Percentiles rank a stretch among this genome's conserved stretches.
Evolutionary conservation across 2,888 invertebrate genomes (phyloP).

Genomic region (Liopterus haemorrhoidalis): DNA sequence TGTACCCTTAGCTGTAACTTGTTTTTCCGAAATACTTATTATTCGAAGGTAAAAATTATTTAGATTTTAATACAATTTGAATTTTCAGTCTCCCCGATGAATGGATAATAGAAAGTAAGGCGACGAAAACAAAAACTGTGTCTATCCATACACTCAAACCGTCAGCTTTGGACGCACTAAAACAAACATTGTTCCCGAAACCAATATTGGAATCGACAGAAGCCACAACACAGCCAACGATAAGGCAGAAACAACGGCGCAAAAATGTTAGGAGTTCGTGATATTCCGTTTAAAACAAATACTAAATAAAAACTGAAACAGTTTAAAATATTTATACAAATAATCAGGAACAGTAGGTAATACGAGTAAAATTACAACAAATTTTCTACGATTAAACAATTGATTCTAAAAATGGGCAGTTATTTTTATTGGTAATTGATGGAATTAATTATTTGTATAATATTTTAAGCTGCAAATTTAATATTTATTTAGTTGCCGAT

Average conservation of each 20-base stretch:
- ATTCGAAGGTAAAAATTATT: no score
- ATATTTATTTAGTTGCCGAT: no score
- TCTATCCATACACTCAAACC: conserved; percentile 51
- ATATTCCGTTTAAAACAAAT: conserved; percentile 12
- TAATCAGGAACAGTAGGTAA: conserved; percentile 11
- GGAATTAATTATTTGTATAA: no score
- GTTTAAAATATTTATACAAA: no score
- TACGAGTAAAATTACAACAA: no score
- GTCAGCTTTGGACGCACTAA: conserved; percentile 49
- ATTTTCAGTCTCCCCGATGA: conserved; percentile 74
- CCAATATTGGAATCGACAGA: conserved; percentile 18
- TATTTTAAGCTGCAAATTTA: no score
- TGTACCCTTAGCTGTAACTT: not conserved
- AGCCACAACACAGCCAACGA: conserved; percentile 25
- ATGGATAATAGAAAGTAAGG: conserved; percentile 74
- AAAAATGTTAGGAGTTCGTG: conserved; percentile 35
- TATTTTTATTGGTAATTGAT: no score
- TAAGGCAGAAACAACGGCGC: conserved; percentile 43
- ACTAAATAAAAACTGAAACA: not conserved
- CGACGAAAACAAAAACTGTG: conserved; percentile 57
- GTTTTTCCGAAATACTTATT: not conserved
- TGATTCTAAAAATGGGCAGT: no score
- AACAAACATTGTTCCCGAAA: conserved; percentile 50
- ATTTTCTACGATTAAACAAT: no score
- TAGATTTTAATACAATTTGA: no score